Conservation (phyloP, 2,113 vertebrate species). For the Psittacula cyanocephala region DNA sequence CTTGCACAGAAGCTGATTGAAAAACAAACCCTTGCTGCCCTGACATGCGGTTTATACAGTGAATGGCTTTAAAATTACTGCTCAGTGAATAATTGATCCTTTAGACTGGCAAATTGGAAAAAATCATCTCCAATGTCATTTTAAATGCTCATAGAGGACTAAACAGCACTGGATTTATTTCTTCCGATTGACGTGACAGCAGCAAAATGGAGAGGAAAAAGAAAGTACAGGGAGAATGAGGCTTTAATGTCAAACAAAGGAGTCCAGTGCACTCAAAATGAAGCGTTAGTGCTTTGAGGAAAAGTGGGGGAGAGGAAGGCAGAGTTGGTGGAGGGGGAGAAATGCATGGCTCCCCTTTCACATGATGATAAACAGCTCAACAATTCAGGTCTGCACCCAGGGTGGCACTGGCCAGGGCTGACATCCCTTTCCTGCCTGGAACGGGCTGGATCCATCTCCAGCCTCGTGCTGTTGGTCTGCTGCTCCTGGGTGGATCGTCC, state of each 20-base stretch:
- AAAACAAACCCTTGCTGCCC: not conserved
- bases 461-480: not conserved
- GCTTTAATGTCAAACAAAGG: not conserved
- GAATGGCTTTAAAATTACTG: not conserved
- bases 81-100: not conserved
- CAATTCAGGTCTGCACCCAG: rapidly evolving
- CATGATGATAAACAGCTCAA: not conserved
- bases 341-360: not conserved
- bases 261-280: not conserved
- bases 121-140: not conserved
- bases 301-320: not conserved
- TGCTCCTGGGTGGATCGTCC: not conserved
- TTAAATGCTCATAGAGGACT: not conserved
- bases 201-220: not conserved
- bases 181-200: not conserved
- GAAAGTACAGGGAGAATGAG: not conserved
- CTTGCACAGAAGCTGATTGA: not conserved
- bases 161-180: not conserved
- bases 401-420: not conserved
- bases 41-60: not conserved
- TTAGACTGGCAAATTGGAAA: not conserved
- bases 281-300: not conserved
- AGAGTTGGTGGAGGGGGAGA: not conserved
- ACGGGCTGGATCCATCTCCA: not conserved
- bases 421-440: not conserved